phyloP scores from a whole-genome alignment of 2,888 invertebrate genomes.

The Philereme transversata region DNA sequence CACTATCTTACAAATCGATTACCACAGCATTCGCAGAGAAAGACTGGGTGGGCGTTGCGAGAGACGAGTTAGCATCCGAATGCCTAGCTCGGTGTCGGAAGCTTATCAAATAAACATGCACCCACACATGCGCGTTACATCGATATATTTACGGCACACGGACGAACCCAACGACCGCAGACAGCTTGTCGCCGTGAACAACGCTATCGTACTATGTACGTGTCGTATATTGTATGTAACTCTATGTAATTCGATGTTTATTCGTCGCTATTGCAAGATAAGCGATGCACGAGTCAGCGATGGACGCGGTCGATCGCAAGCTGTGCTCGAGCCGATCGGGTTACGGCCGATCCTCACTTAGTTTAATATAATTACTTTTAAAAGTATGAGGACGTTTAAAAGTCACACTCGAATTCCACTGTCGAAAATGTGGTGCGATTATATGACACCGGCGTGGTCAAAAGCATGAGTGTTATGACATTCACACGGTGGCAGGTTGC shows the following conservation, averaged over 20 bases:
- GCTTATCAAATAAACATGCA: constrained; percentile 80
- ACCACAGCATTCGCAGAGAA: constrained; percentile 33
- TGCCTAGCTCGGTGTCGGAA: constrained; percentile 75
- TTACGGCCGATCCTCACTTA: constrained; percentile 53
- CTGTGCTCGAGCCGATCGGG: constrained; percentile 50
- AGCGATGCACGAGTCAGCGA: constrained; percentile 44
- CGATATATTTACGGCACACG: constrained; percentile 73
- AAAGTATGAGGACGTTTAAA: constrained; percentile 55
- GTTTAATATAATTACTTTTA: constrained; percentile 47
- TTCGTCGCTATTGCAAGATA: constrained; percentile 62
- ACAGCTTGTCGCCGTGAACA: constrained; percentile 82
- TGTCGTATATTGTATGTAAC: constrained; percentile 63
- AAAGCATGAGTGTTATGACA: constrained; percentile 69
- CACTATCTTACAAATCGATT: constrained; percentile 38
- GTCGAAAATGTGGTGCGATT: constrained; percentile 70
- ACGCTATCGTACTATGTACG: constrained; percentile 74
- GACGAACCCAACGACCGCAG: constrained; percentile 71
- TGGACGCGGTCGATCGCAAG: constrained; percentile 32
- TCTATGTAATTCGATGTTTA: constrained; percentile 74
- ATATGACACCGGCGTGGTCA: constrained; percentile 72
- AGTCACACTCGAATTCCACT: constrained; percentile 60
- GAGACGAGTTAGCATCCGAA: constrained; percentile 71
- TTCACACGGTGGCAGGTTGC: constrained; percentile 79
- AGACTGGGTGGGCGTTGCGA: constrained; percentile 64
- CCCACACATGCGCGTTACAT: constrained; percentile 66